Conservation (phyloP, 2,888 invertebrate genomes). For the Stenotaenia linearis region DNA sequence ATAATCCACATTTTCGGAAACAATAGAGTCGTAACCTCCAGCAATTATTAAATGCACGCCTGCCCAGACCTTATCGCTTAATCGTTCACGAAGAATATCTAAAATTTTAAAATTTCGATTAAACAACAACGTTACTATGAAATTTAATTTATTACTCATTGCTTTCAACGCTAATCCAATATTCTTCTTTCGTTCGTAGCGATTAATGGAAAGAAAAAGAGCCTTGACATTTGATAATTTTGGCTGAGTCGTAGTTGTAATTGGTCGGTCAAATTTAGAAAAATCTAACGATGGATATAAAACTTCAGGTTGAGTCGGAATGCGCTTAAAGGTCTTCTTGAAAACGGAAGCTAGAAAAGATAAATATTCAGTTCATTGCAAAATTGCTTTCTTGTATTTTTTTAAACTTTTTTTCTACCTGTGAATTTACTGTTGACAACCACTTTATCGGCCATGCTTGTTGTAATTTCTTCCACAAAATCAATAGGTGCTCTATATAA, state of each 20-base stretch:
- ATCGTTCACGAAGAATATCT: slow-evolving; percentile 36
- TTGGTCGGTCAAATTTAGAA: slow-evolving; percentile 59
- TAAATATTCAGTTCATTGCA: no score
- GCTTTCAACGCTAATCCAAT: slow-evolving; percentile 77
- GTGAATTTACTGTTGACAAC: slow-evolving; percentile 96
- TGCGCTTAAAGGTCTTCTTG: slow-evolving; percentile 70
- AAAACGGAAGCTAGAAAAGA: slow-evolving; percentile 80
- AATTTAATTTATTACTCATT: slow-evolving; percentile 58
- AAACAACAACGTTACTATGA: no score
- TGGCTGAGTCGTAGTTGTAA: slow-evolving; percentile 42
- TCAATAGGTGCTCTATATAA: slow-evolving; percentile 82
- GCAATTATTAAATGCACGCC: slow-evolving; percentile 79
- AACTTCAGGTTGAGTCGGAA: slow-evolving; percentile 66
- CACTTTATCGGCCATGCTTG: slow-evolving; percentile 78
- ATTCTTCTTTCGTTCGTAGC: slow-evolving; percentile 96
- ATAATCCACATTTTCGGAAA: slow-evolving; percentile 79
- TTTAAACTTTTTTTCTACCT: slow-evolving; percentile 42
- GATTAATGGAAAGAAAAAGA: slow-evolving; percentile 87
- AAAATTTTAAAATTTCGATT: not conserved
- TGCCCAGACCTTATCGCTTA: slow-evolving; percentile 43
- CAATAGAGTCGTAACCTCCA: slow-evolving; percentile 90
- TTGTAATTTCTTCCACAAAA: slow-evolving; percentile 80
- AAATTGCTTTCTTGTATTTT: slow-evolving; percentile 28
- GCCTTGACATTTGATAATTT: slow-evolving; percentile 43
- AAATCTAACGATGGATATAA: slow-evolving; percentile 93